Percentiles rank a stretch among this genome's conserved stretches.
These are phyloP conservation scores for Motacilla alba DNA, from an alignment of 2,113 vertebrate species.

Conservation along the genomic window DNA sequence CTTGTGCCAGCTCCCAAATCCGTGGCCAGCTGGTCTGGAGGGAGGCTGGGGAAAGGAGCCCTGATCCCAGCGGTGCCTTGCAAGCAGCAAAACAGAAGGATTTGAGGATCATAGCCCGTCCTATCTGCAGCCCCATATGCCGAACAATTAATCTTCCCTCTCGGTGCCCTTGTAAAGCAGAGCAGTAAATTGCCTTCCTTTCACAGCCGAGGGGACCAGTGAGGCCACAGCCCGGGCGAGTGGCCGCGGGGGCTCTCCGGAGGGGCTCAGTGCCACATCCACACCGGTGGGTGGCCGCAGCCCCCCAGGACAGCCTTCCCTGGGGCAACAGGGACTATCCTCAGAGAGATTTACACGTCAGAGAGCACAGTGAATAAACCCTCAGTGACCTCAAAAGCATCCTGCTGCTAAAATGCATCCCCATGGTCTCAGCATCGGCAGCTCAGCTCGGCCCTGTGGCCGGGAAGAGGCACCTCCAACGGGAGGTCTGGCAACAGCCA, in stretches of 20 bases:
- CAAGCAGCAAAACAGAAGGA: background rate
- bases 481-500: background rate
- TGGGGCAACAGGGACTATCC: background rate
- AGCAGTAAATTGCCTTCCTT: background rate
- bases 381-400: background rate
- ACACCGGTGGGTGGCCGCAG: background rate
- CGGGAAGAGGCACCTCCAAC: background rate
- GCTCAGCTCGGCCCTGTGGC: background rate
- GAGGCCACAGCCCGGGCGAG: background rate
- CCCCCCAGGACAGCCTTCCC: background rate
- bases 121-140: background rate
- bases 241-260: fast-evolving
- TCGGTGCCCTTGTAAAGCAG: background rate
- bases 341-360: background rate
- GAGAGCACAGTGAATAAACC: background rate
- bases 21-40: fast-evolving
- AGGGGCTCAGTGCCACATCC: background rate
- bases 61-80: fast-evolving
- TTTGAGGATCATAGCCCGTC: background rate
- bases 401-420: background rate
- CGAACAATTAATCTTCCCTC: background rate
- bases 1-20: too few species aligned
- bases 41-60: fast-evolving
- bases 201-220: background rate
- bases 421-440: background rate